Evolutionary conservation across 2,888 invertebrate species (phyloP).

Genomic region (Trypoxylon attenuatum): DNA sequence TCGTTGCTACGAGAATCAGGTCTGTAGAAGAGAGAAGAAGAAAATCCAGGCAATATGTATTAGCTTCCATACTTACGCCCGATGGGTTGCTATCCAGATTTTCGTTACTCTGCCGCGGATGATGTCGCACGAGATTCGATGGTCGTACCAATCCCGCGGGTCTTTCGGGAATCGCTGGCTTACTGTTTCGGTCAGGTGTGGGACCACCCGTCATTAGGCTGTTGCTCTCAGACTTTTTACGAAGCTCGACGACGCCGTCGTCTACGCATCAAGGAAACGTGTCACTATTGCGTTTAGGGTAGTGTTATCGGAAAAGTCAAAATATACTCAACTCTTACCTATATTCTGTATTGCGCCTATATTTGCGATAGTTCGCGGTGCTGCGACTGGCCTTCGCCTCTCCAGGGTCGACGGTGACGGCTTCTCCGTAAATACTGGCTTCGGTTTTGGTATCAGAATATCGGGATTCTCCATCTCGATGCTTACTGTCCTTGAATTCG

Average conservation of each 20-base stretch:
- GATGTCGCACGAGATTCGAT: conserved; percentile 68
- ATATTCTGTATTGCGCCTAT: conserved; percentile 45
- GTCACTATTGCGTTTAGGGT: too few species aligned
- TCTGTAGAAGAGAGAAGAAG: too few species aligned
- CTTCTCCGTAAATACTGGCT: conserved; percentile 66
- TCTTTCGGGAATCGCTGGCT: conserved; percentile 88
- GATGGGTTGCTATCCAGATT: conserved; percentile 68
- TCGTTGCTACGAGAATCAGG: too few species aligned
- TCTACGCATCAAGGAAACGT: too few species aligned
- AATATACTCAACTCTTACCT: conserved; percentile 51
- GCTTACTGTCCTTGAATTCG: conserved; percentile 72
- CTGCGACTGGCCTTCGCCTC: conserved; percentile 75
- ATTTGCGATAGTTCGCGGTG: conserved; percentile 76
- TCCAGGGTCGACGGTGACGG: conserved; percentile 67
- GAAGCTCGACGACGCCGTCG: conserved; percentile 76
- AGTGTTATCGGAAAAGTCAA: too few species aligned
- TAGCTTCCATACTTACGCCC: conserved; percentile 63
- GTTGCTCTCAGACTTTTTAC: conserved; percentile 70
- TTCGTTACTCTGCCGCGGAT: conserved; percentile 67
- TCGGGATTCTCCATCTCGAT: conserved; percentile 58
- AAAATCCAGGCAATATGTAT: too few species aligned
- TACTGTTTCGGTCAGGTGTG: conserved; percentile 73
- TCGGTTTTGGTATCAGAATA: conserved; percentile 55
- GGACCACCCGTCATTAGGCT: conserved; percentile 48
- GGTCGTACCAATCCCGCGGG: conserved; percentile 82